These are phyloP conservation scores for Anoura caudifer DNA, from an alignment of 2,113 vertebrate genomes.

Conservation along the genomic window DNA sequence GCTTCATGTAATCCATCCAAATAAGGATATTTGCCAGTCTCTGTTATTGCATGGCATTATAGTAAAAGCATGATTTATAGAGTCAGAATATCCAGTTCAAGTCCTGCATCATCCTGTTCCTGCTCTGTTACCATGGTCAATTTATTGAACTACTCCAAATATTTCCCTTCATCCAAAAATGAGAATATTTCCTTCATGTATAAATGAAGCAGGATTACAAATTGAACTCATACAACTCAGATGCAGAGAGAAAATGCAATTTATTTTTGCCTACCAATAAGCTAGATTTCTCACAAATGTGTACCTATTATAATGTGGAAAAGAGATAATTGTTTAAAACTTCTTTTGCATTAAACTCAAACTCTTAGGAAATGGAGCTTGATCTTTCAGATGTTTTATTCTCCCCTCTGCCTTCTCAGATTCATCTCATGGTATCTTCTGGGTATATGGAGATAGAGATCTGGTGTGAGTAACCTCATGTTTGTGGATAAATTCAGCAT, in stretches of 20 bases:
- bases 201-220: not conserved
- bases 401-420: not conserved
- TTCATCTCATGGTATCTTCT: not conserved
- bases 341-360: not conserved
- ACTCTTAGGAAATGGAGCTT: not conserved
- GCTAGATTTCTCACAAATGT: not conserved
- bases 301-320: not conserved
- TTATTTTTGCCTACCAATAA: not conserved
- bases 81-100: not conserved
- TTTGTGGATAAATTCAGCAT: not conserved
- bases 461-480: not conserved
- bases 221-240: not conserved
- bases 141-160: not conserved
- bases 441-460: not conserved
- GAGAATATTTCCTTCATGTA: not conserved
- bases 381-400: not conserved
- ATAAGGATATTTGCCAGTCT: not conserved
- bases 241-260: not conserved
- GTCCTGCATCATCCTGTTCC: not conserved
- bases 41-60: not conserved
- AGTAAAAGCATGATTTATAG: not conserved
- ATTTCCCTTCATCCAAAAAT: not conserved
- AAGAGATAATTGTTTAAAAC: not conserved
- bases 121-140: not conserved
- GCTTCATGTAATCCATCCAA: not conserved